A percentile compares a stretch with the other conserved stretches of the same genome.
Evolutionary conservation across 2,113 vertebrate genomes (phyloP).

Genomic region (Antigone vipio): DNA sequence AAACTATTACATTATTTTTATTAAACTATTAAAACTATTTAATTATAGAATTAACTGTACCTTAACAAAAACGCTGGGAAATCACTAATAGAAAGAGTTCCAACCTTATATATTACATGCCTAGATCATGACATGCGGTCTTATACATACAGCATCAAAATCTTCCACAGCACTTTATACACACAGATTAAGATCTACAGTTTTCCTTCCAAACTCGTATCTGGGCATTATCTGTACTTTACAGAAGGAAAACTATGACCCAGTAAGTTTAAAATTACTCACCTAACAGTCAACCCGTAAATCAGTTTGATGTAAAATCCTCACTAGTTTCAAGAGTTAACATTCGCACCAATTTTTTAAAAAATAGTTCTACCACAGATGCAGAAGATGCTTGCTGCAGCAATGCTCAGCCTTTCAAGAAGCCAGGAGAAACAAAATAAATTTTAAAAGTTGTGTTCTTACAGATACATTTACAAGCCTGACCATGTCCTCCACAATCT

Average conservation of each 20-base stretch:
- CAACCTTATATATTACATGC: background rate
- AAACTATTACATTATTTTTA: background rate
- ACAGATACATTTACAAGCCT: background rate
- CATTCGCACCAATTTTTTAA: background rate
- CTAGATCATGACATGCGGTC: background rate
- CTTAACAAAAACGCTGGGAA: background rate
- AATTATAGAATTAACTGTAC: background rate
- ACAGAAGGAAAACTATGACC: background rate
- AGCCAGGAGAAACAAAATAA: background rate
- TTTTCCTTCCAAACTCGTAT: background rate
- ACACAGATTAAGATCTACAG: background rate
- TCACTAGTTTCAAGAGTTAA: background rate
- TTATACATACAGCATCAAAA: background rate
- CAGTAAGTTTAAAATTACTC: background rate
- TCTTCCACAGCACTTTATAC: background rate
- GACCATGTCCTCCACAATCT: background rate
- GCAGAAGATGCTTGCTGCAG: background rate
- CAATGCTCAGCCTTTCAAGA: background rate
- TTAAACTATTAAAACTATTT: background rate
- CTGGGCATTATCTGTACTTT: background rate
- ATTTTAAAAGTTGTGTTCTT: background rate
- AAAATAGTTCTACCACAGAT: background rate
- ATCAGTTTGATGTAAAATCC: background rate
- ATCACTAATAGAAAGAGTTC: background rate
- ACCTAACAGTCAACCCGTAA: background rate